Percentiles rank a stretch among this genome's conserved stretches.
Conservation (phyloP, 1,140 invertebrate genomes). For the Brachionus koreanus region DNA sequence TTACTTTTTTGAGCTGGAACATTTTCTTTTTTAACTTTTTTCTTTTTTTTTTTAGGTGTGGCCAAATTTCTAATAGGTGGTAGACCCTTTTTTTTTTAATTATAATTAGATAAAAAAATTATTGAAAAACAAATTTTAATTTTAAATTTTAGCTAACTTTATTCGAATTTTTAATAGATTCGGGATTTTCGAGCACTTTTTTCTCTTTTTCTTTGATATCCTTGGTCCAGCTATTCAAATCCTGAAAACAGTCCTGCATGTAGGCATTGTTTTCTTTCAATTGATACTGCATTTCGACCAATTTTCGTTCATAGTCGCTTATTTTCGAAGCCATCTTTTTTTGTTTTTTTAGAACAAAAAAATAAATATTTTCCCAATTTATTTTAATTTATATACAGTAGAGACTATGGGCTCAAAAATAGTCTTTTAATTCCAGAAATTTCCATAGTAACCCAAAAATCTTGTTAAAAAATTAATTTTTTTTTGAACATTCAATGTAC, state of each 20-base stretch:
- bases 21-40: conserved; percentile 51
- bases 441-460: conserved; percentile 31
- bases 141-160: conserved; percentile 45
- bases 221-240: conserved; percentile 75
- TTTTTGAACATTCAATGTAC: not conserved
- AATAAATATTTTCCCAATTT: not conserved
- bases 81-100: conserved; percentile 48
- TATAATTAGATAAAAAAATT: not conserved
- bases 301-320: conserved; percentile 29
- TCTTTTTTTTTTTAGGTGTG: conserved; percentile 53
- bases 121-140: conserved; percentile 18
- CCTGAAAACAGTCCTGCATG: conserved; percentile 68
- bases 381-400: not conserved
- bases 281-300: conserved; percentile 49
- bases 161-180: conserved; percentile 10
- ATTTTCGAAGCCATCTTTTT: conserved; percentile 3
- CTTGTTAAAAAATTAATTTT: too few species aligned
- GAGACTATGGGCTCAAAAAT: not conserved
- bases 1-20: conserved; percentile 51
- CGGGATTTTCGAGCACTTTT: conserved; percentile 53
- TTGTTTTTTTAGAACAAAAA: not conserved
- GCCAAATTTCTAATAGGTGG: conserved; percentile 61
- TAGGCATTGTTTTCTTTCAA: conserved; percentile 66
- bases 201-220: conserved; percentile 77
- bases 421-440: conserved; percentile 30